Evolutionary conservation across 1,140 invertebrate species (phyloP), one percentile per base, ranked within the genome.

Genomic region (Musca vetustissima): DNA sequence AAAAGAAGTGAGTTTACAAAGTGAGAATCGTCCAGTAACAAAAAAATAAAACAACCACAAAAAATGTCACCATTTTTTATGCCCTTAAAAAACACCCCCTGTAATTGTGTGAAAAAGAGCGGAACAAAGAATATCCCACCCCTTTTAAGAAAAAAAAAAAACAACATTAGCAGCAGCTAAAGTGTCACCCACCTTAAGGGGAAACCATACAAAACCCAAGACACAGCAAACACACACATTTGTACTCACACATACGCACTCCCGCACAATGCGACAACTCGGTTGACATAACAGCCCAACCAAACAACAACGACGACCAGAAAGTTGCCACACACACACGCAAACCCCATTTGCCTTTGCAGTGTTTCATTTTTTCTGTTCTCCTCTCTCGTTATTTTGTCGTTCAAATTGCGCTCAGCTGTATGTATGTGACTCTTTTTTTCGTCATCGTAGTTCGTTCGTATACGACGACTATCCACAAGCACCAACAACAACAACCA

Each of bases 331-430:
- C 36, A 43, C 36, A 43, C 36, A 9, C 36, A 9, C 36, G 36
- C 36, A 13, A 43, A 43, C 59, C 24, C 24, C 59, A 28, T 4
- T 64, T 64, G 22, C 59, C 25, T 19, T 64, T 64, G 24, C 22
- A 7, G 17, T 28, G 28, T 64, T 43, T 64, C 32, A 19, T 19
- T 8, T 28, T 28, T 28, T 28, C 28, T 24, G 9, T 24, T 53
- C 48, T 67, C 43, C 36, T 64, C 47, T 53, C 22, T 67, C 21
- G 25, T 64, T 28, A 64, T 47, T 64, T 64, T 64, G 32, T 64
- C 47, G 32, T 47, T 64, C 17, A 22, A 21, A 64, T 64, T 64
- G 14, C 36, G 32, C 61, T 64, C 61, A 7, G 19, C 52, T 13
- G 4, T 47, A 21, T 47, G 24, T 24, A 32, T 64, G 61, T 64